phyloP scores from a whole-genome alignment of 1,140 invertebrate genomes.

The Drosophila nebulosa region DNA sequence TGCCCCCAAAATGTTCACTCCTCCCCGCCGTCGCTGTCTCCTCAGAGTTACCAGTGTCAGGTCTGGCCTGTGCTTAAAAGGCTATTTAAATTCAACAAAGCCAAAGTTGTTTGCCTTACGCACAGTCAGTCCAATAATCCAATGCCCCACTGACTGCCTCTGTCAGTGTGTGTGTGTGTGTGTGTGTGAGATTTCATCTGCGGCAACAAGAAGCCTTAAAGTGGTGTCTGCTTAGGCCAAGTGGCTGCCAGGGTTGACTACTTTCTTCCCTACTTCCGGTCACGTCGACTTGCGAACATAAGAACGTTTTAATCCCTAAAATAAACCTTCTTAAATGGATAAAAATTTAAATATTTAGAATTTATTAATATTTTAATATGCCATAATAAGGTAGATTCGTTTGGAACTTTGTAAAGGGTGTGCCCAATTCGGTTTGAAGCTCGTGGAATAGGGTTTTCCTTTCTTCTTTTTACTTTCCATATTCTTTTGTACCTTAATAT shows the following conservation, averaged over 20 bases:
- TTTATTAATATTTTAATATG: neutral
- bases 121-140: constrained; percentile 54
- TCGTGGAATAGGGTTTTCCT: neutral
- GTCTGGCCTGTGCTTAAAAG: constrained; percentile 13
- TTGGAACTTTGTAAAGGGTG: neutral
- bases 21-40: neutral
- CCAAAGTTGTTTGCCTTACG: constrained; percentile 47
- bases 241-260: constrained; percentile 15
- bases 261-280: neutral
- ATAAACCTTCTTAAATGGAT: too few relatives aligned
- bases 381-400: too few relatives aligned
- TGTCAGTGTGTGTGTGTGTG: constrained; percentile 1
- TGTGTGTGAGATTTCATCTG: constrained; percentile 11
- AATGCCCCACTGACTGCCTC: constrained; percentile 39
- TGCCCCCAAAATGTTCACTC: constrained; percentile 1
- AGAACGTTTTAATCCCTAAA: too few relatives aligned
- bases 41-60: neutral
- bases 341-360: neutral
- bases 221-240: constrained; percentile 30
- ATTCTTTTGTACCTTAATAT: neutral
- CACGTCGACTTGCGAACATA: neutral
- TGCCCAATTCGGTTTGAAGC: neutral
- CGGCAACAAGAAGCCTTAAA: constrained; percentile 44
- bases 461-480: neutral
- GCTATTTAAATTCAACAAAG: constrained; percentile 56